These are phyloP conservation scores for Conomelus anceps DNA, from an alignment of 2,888 invertebrate genomes.

Conservation along the genomic window DNA sequence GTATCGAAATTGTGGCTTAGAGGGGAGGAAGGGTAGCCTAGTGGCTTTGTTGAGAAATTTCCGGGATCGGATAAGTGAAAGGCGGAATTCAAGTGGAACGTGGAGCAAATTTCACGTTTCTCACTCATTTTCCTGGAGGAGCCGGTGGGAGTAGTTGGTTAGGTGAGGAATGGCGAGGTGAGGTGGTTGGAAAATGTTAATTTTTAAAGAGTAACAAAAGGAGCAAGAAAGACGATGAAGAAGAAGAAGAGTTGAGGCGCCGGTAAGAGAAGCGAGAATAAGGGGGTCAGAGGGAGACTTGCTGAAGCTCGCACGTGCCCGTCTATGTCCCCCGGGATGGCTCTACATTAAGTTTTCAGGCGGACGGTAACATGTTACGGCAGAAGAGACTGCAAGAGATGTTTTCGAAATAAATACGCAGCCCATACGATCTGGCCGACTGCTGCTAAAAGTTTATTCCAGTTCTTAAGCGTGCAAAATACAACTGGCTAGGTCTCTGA, in stretches of 20 bases:
- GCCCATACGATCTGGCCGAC: neutral
- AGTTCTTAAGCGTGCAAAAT: no score
- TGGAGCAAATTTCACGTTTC: neutral
- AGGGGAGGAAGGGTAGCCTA: neutral
- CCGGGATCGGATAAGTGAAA: neutral
- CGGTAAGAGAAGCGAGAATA: neutral
- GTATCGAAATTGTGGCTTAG: neutral
- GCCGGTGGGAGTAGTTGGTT: neutral
- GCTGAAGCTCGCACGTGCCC: neutral
- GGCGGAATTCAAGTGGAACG: neutral
- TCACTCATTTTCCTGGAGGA: neutral
- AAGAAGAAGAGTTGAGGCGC: neutral
- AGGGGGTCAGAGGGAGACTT: neutral
- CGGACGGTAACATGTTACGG: neutral
- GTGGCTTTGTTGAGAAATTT: neutral
- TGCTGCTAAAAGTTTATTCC: neutral
- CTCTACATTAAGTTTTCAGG: neutral
- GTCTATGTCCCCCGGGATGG: neutral
- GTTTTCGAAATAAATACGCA: neutral
- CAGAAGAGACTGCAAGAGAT: neutral
- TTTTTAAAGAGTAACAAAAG: neutral
- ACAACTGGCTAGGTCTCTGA: no score
- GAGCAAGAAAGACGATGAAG: neutral
- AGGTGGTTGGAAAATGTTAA: neutral
- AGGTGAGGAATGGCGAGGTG: no score